phyloP scores from a whole-genome alignment of 2,888 invertebrate genomes.

The Acanthosepion pharaonis region DNA sequence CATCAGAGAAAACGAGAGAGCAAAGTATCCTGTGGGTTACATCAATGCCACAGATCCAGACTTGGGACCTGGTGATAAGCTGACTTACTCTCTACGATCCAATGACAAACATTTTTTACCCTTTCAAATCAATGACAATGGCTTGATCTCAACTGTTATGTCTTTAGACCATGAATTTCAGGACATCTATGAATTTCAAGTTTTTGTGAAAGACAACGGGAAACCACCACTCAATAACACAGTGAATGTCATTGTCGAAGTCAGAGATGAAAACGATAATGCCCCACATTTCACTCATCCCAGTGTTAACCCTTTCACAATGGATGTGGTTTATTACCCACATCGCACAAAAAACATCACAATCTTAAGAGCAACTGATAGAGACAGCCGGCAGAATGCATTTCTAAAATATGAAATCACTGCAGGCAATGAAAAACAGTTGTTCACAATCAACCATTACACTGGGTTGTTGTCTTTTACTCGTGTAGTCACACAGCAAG shows the following conservation, averaged over 20 bases:
- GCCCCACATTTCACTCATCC: background rate
- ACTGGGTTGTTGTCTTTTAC: background rate
- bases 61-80: background rate
- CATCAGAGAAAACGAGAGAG: background rate
- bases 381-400: slow-evolving; percentile 33
- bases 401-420: slow-evolving; percentile 8
- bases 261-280: background rate
- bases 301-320: slow-evolving; percentile 16
- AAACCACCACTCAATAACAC: background rate
- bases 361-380: background rate
- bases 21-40: background rate
- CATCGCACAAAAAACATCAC: background rate
- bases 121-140: background rate
- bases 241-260: background rate
- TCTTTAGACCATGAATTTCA: slow-evolving; percentile 33
- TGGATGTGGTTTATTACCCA: slow-evolving; percentile 15
- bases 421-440: background rate
- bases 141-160: background rate
- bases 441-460: background rate
- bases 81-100: background rate
- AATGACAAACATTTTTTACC: background rate
- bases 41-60: background rate
- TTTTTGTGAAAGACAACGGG: background rate
- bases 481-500: background rate
- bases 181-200: slow-evolving; percentile 15